Conservation (phyloP, 2,888 invertebrate species). For the Leucania comma region DNA sequence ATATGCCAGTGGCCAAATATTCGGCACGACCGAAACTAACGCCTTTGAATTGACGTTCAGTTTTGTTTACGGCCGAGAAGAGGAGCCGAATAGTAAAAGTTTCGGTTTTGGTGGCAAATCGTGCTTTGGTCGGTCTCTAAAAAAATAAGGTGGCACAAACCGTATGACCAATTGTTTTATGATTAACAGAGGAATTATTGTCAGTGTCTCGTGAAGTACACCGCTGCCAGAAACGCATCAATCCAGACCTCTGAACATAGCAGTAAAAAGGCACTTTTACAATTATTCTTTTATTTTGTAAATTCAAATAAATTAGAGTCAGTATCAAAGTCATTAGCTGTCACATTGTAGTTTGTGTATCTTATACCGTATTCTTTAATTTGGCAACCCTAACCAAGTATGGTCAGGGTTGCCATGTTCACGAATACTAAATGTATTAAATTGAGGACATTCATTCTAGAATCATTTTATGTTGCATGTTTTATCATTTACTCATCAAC, state of each 20-base stretch:
- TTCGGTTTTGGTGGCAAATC: too few species aligned
- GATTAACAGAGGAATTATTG: slow-evolving; percentile 35
- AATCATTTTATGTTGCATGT: slow-evolving; percentile 86
- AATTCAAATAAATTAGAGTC: slow-evolving; percentile 26
- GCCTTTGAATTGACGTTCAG: too few species aligned
- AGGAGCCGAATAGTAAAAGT: too few species aligned
- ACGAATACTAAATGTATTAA: slow-evolving; percentile 65
- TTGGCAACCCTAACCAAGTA: slow-evolving; percentile 23
- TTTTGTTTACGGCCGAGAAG: too few species aligned
- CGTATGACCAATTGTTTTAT: neutral
- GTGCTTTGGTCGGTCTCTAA: too few species aligned
- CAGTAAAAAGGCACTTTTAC: slow-evolving; percentile 28
- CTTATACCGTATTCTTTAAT: slow-evolving; percentile 17
- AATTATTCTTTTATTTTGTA: slow-evolving; percentile 5
- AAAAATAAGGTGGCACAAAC: neutral
- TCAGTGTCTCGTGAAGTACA: slow-evolving; percentile 11
- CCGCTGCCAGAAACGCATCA: slow-evolving; percentile 32
- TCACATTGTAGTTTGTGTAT: slow-evolving; percentile 45
- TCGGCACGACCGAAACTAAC: too few species aligned
- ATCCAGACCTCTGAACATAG: slow-evolving; percentile 19
- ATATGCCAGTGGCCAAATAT: too few species aligned
- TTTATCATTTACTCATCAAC: slow-evolving; percentile 77
- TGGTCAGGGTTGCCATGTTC: slow-evolving; percentile 28
- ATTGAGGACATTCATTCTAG: slow-evolving; percentile 79
- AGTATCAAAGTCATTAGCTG: slow-evolving; percentile 39